Evolutionary conservation across 2,797 vertebrate species (phyloP).

Genomic region (Sebastes baramenuke): DNA sequence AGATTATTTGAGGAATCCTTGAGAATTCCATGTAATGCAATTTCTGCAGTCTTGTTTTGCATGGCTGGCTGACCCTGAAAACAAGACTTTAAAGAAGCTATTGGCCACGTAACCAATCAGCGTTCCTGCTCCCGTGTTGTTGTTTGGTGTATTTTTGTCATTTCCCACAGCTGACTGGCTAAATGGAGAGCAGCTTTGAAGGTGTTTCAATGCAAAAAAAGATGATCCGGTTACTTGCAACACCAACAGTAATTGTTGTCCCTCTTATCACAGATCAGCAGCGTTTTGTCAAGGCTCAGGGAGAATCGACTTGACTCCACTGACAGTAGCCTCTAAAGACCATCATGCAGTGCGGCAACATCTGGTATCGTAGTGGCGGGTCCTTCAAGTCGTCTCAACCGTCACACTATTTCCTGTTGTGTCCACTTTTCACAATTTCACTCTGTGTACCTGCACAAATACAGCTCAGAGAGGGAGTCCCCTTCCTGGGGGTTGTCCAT

Average conservation of each 20-base stretch:
- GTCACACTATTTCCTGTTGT: neutral
- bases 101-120: neutral
- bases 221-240: slow-evolving; percentile 6
- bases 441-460: neutral
- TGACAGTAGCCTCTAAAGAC: neutral
- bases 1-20: slow-evolving; percentile 27
- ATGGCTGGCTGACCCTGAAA: neutral
- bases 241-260: neutral
- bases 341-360: slow-evolving; percentile 19
- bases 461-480: neutral
- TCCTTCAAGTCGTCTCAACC: neutral
- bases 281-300: neutral
- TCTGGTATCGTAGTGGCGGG: neutral
- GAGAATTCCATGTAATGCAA: neutral
- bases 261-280: slow-evolving; percentile 14
- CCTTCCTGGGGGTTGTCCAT: neutral
- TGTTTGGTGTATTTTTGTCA: neutral
- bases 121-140: neutral
- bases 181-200: neutral
- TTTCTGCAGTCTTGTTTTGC: neutral
- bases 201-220: neutral
- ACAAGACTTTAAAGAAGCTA: neutral
- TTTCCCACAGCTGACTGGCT: neutral
- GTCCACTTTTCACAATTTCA: neutral
- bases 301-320: neutral